Evolutionary conservation across 1,140 invertebrate species (phyloP).

Genomic region (Helicoverpa armigera): DNA sequence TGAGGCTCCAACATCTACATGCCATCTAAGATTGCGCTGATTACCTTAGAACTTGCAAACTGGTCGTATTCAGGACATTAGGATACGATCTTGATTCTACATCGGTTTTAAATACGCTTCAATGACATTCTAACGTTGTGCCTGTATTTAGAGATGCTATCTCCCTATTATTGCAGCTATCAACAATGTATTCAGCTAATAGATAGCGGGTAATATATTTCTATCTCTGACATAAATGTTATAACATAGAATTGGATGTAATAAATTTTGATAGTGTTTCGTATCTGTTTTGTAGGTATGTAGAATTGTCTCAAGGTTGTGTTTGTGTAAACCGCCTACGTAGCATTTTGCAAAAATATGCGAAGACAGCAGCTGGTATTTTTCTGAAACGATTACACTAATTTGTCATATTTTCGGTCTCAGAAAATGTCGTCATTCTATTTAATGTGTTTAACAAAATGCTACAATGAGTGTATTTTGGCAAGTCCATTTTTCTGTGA

Average conservation of each 20-base stretch:
- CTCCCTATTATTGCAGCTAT: slow-evolving; percentile 23
- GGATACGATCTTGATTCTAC: slow-evolving; percentile 50
- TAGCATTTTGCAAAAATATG: slow-evolving; percentile 7
- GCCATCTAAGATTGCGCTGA: slow-evolving; percentile 59
- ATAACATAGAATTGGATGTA: slow-evolving; percentile 2
- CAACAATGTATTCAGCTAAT: slow-evolving; percentile 26
- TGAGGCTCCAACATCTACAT: slow-evolving; percentile 19
- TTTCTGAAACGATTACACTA: neutral
- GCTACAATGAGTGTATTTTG: slow-evolving; percentile 18
- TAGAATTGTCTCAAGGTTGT: slow-evolving; percentile 9
- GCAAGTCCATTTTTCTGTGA: slow-evolving; percentile 33
- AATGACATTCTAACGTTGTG: slow-evolving; percentile 37
- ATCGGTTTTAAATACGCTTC: slow-evolving; percentile 39
- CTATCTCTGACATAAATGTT: slow-evolving; percentile 30
- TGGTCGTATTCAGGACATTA: slow-evolving; percentile 57
- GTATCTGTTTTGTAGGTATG: neutral
- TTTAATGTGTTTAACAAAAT: neutral
- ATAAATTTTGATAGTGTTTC: neutral
- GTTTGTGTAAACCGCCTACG: neutral
- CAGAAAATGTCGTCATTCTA: neutral
- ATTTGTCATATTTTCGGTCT: neutral
- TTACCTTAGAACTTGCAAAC: slow-evolving; percentile 53
- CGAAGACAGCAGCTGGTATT: neutral
- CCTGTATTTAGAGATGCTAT: slow-evolving; percentile 37
- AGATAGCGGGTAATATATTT: slow-evolving; percentile 7